phyloP scores from a whole-genome alignment of 2,113 vertebrate genomes.

The Catharus minimus region DNA sequence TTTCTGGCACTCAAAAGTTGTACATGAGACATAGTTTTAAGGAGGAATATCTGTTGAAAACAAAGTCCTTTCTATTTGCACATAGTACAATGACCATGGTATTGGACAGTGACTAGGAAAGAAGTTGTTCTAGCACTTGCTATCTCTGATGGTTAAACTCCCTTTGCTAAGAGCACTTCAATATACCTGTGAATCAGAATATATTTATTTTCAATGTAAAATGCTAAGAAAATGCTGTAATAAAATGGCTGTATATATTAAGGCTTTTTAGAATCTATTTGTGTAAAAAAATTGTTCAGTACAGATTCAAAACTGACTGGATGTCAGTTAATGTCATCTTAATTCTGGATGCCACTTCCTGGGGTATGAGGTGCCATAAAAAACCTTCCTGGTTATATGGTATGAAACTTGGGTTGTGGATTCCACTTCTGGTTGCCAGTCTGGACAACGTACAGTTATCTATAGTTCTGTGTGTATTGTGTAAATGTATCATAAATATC shows the following conservation, averaged over 20 bases:
- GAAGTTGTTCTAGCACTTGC: not conserved
- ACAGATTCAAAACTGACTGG: not conserved
- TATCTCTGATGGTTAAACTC: not conserved
- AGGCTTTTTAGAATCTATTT: not conserved
- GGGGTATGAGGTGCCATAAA: not conserved
- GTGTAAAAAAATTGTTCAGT: not conserved
- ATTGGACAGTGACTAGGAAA: not conserved
- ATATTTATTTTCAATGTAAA: not conserved
- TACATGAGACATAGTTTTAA: not conserved
- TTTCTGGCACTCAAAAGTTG: not conserved
- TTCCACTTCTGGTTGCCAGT: not conserved
- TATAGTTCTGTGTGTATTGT: not conserved
- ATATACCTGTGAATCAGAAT: not conserved
- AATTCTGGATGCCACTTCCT: not conserved
- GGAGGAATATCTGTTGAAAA: not conserved
- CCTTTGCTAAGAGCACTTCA: not conserved
- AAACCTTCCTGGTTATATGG: not conserved
- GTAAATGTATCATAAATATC: not conserved
- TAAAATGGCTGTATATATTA: not conserved
- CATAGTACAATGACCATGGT: not conserved
- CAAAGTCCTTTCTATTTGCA: not conserved
- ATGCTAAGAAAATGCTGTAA: not conserved
- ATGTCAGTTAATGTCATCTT: not conserved
- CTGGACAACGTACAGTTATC: not conserved
- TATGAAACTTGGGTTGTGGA: not conserved